Conservation (phyloP, 2,797 vertebrate genomes). For the Carcharodon carcharias region DNA sequence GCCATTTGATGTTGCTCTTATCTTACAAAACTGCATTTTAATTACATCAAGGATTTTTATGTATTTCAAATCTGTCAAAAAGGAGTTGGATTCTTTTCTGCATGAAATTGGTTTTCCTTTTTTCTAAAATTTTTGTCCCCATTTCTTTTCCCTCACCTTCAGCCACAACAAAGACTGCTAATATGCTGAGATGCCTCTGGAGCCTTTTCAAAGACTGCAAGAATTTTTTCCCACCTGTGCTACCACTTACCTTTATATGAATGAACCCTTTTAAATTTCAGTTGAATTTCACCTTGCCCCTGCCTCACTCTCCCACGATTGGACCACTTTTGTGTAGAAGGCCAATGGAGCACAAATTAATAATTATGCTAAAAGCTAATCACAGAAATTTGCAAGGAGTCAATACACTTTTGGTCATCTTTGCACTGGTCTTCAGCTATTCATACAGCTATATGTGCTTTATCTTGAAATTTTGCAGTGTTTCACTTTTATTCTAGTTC, state of each 20-base stretch:
- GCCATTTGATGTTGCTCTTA: background rate
- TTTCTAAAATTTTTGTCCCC: background rate
- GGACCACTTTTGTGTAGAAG: background rate
- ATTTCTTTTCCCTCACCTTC: background rate
- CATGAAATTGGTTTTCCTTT: background rate
- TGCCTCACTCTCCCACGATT: background rate
- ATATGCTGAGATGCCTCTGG: background rate
- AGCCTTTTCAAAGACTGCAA: background rate
- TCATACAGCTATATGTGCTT: background rate
- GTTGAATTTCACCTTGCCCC: background rate
- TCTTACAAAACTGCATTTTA: background rate
- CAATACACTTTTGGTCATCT: background rate
- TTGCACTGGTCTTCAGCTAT: background rate
- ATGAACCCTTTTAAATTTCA: background rate
- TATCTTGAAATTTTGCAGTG: background rate
- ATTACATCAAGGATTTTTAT: background rate
- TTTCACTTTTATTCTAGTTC: background rate
- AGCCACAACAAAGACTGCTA: background rate
- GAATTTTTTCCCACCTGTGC: background rate
- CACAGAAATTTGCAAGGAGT: background rate
- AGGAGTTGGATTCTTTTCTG: background rate
- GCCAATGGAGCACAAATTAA: background rate
- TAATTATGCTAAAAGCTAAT: background rate
- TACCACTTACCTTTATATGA: background rate
- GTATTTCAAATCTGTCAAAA: background rate